phyloP scores from a whole-genome alignment of 2,888 invertebrate species.

The Lycocerus yunnanus region DNA sequence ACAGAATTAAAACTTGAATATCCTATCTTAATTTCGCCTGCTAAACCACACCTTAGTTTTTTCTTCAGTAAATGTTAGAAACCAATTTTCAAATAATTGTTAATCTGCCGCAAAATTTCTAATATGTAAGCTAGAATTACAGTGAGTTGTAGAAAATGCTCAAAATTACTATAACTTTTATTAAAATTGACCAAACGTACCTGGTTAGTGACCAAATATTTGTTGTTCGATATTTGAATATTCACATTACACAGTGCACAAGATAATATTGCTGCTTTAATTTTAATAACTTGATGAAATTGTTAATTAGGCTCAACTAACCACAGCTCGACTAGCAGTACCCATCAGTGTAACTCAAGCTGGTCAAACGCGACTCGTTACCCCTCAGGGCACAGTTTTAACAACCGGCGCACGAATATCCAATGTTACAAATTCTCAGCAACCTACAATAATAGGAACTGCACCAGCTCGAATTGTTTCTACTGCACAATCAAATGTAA shows the following conservation, averaged over 20 bases:
- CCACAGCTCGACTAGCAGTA: slow-evolving; percentile 48
- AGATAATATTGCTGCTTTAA: neutral
- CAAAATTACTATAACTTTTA: too few species aligned
- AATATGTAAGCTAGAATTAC: too few species aligned
- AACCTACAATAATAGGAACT: slow-evolving; percentile 40
- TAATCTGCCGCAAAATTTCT: too few species aligned
- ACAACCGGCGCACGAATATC: slow-evolving; percentile 49
- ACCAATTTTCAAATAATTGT: too few species aligned
- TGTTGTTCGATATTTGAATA: neutral
- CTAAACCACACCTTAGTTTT: too few species aligned
- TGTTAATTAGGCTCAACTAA: slow-evolving; percentile 44
- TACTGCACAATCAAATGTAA: slow-evolving; percentile 45
- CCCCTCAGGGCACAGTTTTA: slow-evolving; percentile 49
- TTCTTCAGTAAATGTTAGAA: too few species aligned
- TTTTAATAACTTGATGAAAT: neutral
- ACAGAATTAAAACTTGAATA: too few species aligned
- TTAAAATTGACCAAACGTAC: neutral
- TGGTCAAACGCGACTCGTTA: slow-evolving; percentile 43
- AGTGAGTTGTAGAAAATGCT: too few species aligned
- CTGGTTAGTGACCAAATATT: neutral
- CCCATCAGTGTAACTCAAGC: slow-evolving; percentile 47
- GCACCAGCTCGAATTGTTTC: slow-evolving; percentile 43
- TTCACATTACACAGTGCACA: neutral
- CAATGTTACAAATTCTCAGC: slow-evolving; percentile 42
- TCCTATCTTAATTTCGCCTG: too few species aligned